Evolutionary conservation across 2,113 vertebrate genomes (phyloP), one percentile per base, ranked within the genome.

Genomic region (Charina bottae): DNA sequence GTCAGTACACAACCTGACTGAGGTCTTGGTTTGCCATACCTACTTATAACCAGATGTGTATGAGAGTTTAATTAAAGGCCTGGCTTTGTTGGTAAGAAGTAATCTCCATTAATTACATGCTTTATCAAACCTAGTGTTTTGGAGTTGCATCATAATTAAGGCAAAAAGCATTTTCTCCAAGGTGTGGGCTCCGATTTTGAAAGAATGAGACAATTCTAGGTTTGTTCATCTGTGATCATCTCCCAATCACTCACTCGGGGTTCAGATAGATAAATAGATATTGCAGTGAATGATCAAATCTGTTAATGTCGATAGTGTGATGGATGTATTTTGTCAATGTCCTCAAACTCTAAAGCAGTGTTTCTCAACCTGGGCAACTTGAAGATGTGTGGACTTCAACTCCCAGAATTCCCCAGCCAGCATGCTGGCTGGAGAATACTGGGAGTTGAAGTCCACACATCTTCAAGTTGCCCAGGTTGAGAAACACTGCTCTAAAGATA

Each of bases 1-100:
- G 56, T 58, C 28, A n/a, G 59, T 53, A 92, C 94, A 93, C 95
- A 93, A 93, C 93, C 92, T 64, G 91, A 91, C 93, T 88, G 96
- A 78, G 92, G 46, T 49, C 84, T 64, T 89, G 90, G 60, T 84
- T 85, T 95, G 92, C 93, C 90, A 91, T 96, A 92, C 93, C 93
- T 93, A 92, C 78, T 95, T 94, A 94, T 95, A 42, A 88, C 68
- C 60, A 92, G 59, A 94, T 93, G 92, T 94, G 90, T 93, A 92
- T 92, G 95, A 96, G 86, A 91, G 95, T 95, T 96, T 96, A 97
- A 96, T 97, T 95, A 96, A 49, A 95, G 58, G 72, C 88, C 93
- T 87, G 92, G 89, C 93, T 94, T 88, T 90, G 92, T 94, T 96
- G 95, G 96, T 95, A 95, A 95, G 95, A 93, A 59, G 37, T 93